Evolutionary conservation across 2,113 vertebrate genomes (phyloP).

Genomic region (Pachycephala philippinensis): DNA sequence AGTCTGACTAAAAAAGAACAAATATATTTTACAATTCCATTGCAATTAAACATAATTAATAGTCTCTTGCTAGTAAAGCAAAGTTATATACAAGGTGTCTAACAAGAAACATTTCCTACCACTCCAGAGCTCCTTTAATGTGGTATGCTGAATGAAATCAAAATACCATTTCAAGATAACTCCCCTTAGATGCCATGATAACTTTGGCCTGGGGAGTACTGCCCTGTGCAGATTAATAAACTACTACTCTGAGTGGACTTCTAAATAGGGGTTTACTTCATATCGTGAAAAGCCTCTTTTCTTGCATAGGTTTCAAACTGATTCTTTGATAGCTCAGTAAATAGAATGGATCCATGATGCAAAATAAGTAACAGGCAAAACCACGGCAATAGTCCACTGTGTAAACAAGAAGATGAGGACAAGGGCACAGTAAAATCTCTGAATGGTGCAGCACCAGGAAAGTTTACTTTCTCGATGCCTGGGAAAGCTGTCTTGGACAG

Average conservation of each 20-base stretch:
- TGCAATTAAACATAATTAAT: background rate
- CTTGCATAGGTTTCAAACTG: background rate
- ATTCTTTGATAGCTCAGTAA: background rate
- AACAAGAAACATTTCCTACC: background rate
- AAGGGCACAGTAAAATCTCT: background rate
- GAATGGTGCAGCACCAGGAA: background rate
- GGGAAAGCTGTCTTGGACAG: background rate
- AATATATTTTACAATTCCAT: background rate
- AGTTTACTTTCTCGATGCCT: background rate
- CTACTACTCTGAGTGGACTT: background rate
- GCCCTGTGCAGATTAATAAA: background rate
- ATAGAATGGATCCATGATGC: background rate
- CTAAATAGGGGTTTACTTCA: background rate
- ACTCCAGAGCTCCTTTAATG: background rate
- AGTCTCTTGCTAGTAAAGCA: background rate
- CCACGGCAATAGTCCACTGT: background rate
- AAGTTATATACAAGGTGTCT: background rate
- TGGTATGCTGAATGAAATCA: background rate
- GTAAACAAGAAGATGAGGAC: background rate
- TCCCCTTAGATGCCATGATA: background rate
- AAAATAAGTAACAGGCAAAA: background rate
- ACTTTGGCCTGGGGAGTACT: background rate
- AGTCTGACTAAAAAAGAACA: background rate
- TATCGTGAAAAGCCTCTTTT: background rate
- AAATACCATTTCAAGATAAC: background rate